Evolutionary conservation across 2,113 vertebrate genomes (phyloP).

Genomic region (Paracanthobrama guichenoti): DNA sequence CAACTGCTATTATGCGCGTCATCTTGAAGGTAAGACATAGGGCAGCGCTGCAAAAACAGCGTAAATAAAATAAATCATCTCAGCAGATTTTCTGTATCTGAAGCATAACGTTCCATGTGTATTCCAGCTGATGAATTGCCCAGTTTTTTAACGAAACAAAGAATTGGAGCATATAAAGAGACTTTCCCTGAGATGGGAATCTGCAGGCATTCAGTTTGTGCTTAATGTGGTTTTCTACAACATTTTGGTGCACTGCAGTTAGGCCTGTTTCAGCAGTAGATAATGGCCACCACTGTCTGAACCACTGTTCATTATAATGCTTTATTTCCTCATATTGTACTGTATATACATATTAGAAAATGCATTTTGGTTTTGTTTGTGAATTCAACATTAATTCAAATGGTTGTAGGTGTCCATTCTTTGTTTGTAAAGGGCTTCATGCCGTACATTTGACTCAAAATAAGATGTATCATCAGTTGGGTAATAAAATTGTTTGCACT

Average conservation of each 20-base stretch:
- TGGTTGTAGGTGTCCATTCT: too few relatives aligned
- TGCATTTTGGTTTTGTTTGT: conserved; percentile 1
- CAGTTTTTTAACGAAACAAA: conserved; percentile 1
- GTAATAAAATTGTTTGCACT: not conserved
- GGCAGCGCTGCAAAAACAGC: not conserved
- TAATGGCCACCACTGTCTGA: not conserved
- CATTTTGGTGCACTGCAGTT: conserved; percentile 7
- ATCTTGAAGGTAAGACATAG: not conserved
- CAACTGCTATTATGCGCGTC: not conserved
- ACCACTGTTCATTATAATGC: not conserved
- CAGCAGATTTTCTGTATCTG: conserved; percentile 9
- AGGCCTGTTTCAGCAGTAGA: conserved; percentile 1
- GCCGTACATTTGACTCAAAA: not conserved
- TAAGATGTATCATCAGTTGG: not conserved
- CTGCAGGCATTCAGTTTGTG: not conserved
- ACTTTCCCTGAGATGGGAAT: conserved; percentile 6
- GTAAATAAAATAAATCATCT: conserved; percentile 12
- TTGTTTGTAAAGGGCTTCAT: not conserved
- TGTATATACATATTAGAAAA: not conserved
- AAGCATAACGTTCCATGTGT: not conserved
- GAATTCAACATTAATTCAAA: not conserved
- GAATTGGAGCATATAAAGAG: not conserved
- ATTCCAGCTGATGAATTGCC: not conserved
- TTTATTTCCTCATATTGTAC: not conserved
- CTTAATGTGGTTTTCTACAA: conserved; percentile 5